A percentile compares a stretch with the other conserved stretches of the same genome.
phyloP scores from a whole-genome alignment of 2,888 invertebrate species.

The Netelia virgata region DNA sequence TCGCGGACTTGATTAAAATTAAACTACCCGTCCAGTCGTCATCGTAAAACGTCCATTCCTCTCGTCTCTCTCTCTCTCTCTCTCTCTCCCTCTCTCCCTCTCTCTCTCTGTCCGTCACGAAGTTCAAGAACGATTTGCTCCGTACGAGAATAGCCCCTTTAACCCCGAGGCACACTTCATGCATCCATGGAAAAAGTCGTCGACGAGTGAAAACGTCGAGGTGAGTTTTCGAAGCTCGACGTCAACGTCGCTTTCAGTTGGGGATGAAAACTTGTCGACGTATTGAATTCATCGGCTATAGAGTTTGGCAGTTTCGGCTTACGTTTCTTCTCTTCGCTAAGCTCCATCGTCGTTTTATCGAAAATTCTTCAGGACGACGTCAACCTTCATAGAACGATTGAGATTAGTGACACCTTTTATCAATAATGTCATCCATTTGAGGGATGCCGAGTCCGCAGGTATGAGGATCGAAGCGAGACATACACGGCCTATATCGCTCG shows the following conservation, averaged over 20 bases:
- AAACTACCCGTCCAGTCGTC: slow-evolving; percentile 66
- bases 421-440: too few species aligned
- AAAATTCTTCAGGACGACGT: background rate
- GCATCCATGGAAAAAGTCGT: background rate
- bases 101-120: background rate
- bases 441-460: too few species aligned
- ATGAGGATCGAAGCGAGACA: too few species aligned
- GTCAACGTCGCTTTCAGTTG: background rate
- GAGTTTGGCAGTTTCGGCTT: background rate
- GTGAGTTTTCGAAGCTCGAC: background rate
- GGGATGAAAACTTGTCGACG: background rate
- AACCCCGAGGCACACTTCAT: background rate
- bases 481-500: background rate
- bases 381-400: background rate
- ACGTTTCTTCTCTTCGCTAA: background rate
- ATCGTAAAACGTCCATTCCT: slow-evolving; percentile 64
- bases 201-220: background rate
- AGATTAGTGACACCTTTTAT: background rate
- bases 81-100: background rate
- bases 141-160: background rate
- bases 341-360: background rate
- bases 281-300: background rate
- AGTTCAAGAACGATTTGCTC: background rate
- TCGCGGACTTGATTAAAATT: slow-evolving; percentile 72
- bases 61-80: slow-evolving; percentile 1